phyloP scores from a whole-genome alignment of 2,888 invertebrate species.

The Idaea aversata region DNA sequence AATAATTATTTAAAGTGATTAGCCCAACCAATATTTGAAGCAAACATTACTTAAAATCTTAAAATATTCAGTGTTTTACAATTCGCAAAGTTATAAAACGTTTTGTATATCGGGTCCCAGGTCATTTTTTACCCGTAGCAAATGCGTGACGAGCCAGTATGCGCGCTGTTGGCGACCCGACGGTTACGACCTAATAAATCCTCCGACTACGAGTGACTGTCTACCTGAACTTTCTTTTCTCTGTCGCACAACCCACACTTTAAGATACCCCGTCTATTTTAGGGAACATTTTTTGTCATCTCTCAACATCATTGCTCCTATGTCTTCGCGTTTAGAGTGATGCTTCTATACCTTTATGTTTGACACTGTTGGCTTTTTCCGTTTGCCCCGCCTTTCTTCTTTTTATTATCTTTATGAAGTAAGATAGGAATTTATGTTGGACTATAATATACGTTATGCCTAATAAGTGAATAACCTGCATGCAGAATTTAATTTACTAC shows the following conservation, averaged over 20 bases:
- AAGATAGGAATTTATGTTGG: neutral
- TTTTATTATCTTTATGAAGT: neutral
- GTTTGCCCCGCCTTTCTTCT: neutral
- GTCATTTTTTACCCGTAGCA: slow-evolving; percentile 12
- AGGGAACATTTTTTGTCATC: slow-evolving; percentile 48
- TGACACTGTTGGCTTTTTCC: slow-evolving; percentile 13
- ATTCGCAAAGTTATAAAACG: neutral
- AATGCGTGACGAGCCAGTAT: slow-evolving; percentile 46
- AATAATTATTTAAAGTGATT: no score
- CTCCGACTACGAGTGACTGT: slow-evolving; percentile 53
- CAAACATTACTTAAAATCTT: neutral
- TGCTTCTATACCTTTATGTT: slow-evolving; percentile 19
- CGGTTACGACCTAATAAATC: slow-evolving; percentile 79
- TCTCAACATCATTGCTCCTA: slow-evolving; percentile 39
- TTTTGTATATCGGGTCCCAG: neutral
- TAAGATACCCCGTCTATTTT: slow-evolving; percentile 48
- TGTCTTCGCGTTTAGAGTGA: slow-evolving; percentile 18
- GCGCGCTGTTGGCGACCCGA: slow-evolving; percentile 59
- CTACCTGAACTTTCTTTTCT: slow-evolving; percentile 78
- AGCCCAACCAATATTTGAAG: neutral
- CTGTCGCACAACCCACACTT: slow-evolving; percentile 62
- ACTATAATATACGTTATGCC: neutral
- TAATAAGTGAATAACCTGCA: neutral
- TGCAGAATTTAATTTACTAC: neutral
- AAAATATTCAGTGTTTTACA: neutral